These are phyloP conservation scores for Ganaspis brasiliensis DNA, from an alignment of 2,888 invertebrate genomes.

Conservation along the genomic window DNA sequence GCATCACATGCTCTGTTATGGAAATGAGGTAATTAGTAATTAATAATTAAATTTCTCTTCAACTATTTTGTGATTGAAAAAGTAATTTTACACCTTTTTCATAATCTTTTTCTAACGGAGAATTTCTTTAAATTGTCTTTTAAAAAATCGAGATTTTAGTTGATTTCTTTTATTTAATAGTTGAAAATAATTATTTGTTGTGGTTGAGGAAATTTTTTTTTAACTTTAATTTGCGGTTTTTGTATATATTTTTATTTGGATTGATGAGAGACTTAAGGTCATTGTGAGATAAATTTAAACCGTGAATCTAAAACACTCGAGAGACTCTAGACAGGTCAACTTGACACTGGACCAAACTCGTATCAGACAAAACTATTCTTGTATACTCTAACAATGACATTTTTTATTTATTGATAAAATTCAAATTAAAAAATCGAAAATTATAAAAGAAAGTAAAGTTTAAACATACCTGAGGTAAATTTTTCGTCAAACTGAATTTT, in stretches of 20 bases:
- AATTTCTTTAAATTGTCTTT: too few species aligned
- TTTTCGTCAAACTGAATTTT: too few species aligned
- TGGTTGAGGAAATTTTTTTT: neutral
- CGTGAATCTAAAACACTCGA: constrained; percentile 25
- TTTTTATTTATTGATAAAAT: neutral
- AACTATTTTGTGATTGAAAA: too few species aligned
- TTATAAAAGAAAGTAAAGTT: too few species aligned
- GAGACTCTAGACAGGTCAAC: constrained; percentile 49
- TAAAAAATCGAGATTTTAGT: too few species aligned
- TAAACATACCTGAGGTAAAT: too few species aligned
- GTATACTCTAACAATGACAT: neutral
- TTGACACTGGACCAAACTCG: constrained; percentile 59
- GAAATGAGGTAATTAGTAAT: constrained; percentile 94
- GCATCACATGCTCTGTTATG: constrained; percentile 99
- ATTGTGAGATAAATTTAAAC: constrained; percentile 32
- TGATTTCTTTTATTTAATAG: too few species aligned
- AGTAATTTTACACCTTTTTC: too few species aligned
- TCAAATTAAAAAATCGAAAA: too few species aligned
- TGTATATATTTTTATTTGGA: neutral
- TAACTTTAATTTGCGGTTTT: neutral
- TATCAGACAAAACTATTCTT: constrained; percentile 13
- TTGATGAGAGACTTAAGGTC: constrained; percentile 27
- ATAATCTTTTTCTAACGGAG: too few species aligned
- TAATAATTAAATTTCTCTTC: neutral
- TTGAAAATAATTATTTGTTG: neutral